Percentiles rank a stretch among this genome's conserved stretches.
phyloP scores from a whole-genome alignment of 2,888 invertebrate genomes.

The Isoperla grammatica region DNA sequence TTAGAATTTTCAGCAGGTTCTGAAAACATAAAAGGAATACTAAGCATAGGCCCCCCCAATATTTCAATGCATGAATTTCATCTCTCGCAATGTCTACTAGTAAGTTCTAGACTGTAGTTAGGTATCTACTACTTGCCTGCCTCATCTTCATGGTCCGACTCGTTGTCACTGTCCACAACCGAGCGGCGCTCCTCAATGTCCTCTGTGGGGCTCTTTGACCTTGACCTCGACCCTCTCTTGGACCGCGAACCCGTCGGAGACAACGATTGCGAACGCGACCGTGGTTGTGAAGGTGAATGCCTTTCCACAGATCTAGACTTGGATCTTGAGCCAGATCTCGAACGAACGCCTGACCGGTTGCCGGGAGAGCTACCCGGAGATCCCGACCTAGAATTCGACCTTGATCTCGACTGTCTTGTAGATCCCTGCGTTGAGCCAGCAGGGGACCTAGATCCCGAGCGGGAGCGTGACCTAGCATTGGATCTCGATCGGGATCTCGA shows the following conservation, averaged over 20 bases:
- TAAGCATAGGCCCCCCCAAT: no score
- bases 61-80: no score
- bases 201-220: slow-evolving; percentile 23
- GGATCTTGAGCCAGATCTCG: slow-evolving; percentile 29
- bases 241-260: slow-evolving; percentile 34
- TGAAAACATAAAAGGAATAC: no score
- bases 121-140: not conserved
- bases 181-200: slow-evolving; percentile 37
- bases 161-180: slow-evolving; percentile 37
- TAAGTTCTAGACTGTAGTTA: no score
- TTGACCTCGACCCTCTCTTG: slow-evolving; percentile 13
- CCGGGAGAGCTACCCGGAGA: slow-evolving; percentile 38
- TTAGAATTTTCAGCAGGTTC: not conserved
- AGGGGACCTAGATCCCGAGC: slow-evolving; percentile 33
- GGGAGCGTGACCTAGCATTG: slow-evolving; percentile 29
- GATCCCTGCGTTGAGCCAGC: not conserved
- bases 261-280: slow-evolving; percentile 21
- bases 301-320: slow-evolving; percentile 27
- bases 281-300: slow-evolving; percentile 15
- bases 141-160: slow-evolving; percentile 29
- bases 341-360: slow-evolving; percentile 32
- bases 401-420: slow-evolving; percentile 30
- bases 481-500: not conserved
- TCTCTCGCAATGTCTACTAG: no score
- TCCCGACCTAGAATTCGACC: slow-evolving; percentile 37